Evolutionary conservation across 2,797 vertebrate genomes (phyloP).

Genomic region (Morus bassanus): DNA sequence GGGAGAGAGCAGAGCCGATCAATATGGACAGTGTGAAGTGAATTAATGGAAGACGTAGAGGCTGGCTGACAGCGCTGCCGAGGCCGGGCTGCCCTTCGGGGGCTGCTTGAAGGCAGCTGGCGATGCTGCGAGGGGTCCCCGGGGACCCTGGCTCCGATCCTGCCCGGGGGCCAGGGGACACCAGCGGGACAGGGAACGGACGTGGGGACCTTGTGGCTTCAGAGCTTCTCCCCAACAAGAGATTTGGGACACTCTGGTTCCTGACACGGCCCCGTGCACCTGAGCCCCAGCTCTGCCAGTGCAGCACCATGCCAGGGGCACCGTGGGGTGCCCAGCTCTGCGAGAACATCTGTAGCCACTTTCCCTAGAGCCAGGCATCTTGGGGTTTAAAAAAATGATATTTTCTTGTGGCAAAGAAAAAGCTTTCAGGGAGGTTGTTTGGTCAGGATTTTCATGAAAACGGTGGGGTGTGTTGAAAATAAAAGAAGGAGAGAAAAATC

Average conservation of each 20-base stretch:
- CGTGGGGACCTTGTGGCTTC: neutral
- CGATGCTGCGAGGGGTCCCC: neutral
- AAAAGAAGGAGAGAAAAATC: neutral
- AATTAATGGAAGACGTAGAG: slow-evolving; percentile 68
- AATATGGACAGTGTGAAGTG: slow-evolving; percentile 66
- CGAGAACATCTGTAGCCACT: rapidly evolving
- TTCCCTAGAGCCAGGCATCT: neutral
- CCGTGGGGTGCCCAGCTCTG: rapidly evolving
- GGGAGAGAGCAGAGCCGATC: slow-evolving; percentile 52
- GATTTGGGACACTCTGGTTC: too few relatives aligned
- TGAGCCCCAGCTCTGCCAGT: neutral
- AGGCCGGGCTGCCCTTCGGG: slow-evolving; percentile 38
- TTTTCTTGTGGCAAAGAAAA: neutral
- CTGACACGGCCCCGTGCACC: rapidly evolving
- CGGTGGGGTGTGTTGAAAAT: neutral
- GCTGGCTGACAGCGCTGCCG: slow-evolving; percentile 43
- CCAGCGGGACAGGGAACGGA: neutral
- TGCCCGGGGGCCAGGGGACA: neutral
- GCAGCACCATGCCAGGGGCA: neutral
- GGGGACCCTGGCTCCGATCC: neutral
- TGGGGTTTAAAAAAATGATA: rapidly evolving
- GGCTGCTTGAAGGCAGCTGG: slow-evolving; percentile 34
- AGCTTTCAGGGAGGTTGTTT: neutral
- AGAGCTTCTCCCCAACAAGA: neutral
- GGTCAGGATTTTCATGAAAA: neutral